phyloP scores from a whole-genome alignment of 1,140 invertebrate genomes.

The Drosophila mojavensis region DNA sequence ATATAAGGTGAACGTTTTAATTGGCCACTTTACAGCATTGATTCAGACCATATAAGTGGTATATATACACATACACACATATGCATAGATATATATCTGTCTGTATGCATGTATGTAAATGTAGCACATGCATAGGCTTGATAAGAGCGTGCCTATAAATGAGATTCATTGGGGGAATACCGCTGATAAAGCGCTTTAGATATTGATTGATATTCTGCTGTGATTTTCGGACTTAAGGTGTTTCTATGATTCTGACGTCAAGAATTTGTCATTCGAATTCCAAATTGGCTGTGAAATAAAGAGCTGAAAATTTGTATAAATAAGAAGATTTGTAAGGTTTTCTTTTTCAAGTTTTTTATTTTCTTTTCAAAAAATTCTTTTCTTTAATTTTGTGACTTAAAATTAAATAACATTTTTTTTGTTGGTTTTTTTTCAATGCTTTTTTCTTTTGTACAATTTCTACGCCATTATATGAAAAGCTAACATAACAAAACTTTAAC shows the following conservation, averaged over 20 bases:
- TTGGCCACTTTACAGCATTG: slow-evolving; percentile 17
- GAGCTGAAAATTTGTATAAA: slow-evolving; percentile 24
- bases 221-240: slow-evolving; percentile 5
- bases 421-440: slow-evolving; percentile 2
- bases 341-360: slow-evolving; percentile 27
- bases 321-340: slow-evolving; percentile 33
- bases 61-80: background rate
- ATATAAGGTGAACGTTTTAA: slow-evolving; percentile 22
- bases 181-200: slow-evolving; percentile 22
- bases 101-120: background rate
- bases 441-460: slow-evolving; percentile 8
- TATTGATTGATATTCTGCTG: slow-evolving; percentile 13
- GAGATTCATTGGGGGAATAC: slow-evolving; percentile 47
- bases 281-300: slow-evolving; percentile 26
- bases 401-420: slow-evolving; percentile 74
- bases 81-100: background rate
- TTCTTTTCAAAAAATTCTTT: slow-evolving; percentile 56
- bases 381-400: slow-evolving; percentile 62
- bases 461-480: slow-evolving; percentile 54
- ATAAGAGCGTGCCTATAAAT: slow-evolving; percentile 22
- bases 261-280: slow-evolving; percentile 8
- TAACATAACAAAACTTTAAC: slow-evolving; percentile 82
- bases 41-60: slow-evolving; percentile 9
- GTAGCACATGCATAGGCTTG: slow-evolving; percentile 6
- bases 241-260: slow-evolving; percentile 43